Evolutionary conservation across 2,888 invertebrate species (phyloP).

Genomic region (Scaptomyza flava): DNA sequence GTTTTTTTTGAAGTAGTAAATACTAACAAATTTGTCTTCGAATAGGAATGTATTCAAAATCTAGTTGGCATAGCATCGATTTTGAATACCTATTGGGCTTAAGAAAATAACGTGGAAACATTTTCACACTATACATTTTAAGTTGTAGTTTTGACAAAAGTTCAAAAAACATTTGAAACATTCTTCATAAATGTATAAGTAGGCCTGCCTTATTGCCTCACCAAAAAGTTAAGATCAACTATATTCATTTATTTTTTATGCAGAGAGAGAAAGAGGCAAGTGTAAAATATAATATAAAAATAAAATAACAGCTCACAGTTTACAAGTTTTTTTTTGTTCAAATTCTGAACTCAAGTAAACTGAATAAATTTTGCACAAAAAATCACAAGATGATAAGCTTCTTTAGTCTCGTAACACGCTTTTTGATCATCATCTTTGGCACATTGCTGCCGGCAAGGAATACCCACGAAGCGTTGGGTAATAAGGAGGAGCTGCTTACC

Average conservation of each 20-base stretch:
- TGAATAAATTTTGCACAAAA: not conserved
- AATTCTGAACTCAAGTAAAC: constrained; percentile 10
- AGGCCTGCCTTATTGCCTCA: not conserved
- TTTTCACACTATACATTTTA: no score
- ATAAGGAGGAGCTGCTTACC: constrained; percentile 17
- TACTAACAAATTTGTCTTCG: no score
- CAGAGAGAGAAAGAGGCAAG: not conserved
- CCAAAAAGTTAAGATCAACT: not conserved
- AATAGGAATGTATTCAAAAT: no score
- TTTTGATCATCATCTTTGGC: constrained; percentile 54
- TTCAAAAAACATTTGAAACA: not conserved
- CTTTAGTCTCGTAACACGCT: constrained; percentile 38
- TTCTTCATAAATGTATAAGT: not conserved
- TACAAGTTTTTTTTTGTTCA: not conserved
- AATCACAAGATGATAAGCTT: constrained; percentile 50
- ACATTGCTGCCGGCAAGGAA: constrained; percentile 56
- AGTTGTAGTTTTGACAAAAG: not conserved
- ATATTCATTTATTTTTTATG: not conserved
- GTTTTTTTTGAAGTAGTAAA: no score
- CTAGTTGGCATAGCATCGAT: no score
- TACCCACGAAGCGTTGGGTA: constrained; percentile 46
- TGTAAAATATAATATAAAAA: not conserved
- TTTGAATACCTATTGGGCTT: no score
- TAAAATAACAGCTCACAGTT: not conserved
- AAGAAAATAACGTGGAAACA: no score